Base-by-base conservation (phyloP, 2,888 invertebrate species). In the Erebia epiphron region DNA sequence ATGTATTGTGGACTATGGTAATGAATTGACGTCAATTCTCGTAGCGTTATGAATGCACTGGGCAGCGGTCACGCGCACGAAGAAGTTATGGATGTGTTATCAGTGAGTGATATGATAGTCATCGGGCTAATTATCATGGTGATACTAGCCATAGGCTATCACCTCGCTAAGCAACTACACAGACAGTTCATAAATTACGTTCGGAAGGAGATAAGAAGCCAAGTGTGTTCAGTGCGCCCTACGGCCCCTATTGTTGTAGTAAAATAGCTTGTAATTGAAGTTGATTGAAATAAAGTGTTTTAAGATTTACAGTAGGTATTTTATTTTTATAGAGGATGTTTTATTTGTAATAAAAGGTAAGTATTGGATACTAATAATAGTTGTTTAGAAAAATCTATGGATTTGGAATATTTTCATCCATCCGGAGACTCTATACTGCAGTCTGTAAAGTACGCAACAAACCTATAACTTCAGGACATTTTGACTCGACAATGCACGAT, bases 81-180 rank as follows among this genome's bases (percentile, higher is more conserved):
- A 49, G 86, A 89, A 79, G 78, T 85, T 4, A 83, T 84, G 76
- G 85, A 85, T 14, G 75, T 70, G 43, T 68, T 85, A 14, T 77
- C 83, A 13, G 67, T 79, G 26, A 77, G 79, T 16, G 88, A 90
- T 61, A 75, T 82, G 10, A 69, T 86, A 13, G 77, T 85, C 10
- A 16, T 86, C 56, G 68, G 80, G 0, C 70, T 80, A 18, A 60
- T 81, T 11, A 72, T 79, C 21, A 43, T 83, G 16, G 52, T 86
- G n/a, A 71, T 80, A 14, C 61, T 88, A 11, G 77, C 84, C 21
- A 70, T 77, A 10, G 77, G 77, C 2, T 75, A 81, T 16, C 85
- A 79, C 66, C 72, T 86, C 46, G 72, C 81, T 58, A 80, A 75
- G 62, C 70, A 77, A 62, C 64, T 89, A 50, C 79, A 78, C 72